Percentiles rank a stretch among this genome's conserved stretches.
phyloP scores from a whole-genome alignment of 2,797 vertebrate species.

The Galago senegalensis region DNA sequence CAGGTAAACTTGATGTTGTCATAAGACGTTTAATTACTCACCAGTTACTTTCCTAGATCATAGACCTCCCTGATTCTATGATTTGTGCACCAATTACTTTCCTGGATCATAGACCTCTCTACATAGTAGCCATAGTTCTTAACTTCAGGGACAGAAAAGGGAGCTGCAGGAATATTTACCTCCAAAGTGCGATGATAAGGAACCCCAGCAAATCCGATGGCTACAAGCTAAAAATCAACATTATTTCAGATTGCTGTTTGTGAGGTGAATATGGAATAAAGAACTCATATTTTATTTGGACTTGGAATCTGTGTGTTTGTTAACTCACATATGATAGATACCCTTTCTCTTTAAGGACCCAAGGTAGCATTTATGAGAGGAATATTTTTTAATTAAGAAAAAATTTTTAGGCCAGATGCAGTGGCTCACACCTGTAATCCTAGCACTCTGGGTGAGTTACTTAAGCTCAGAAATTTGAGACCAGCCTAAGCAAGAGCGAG shows the following conservation, averaged over 20 bases:
- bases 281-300: constrained; percentile 5
- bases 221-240: neutral
- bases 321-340: neutral
- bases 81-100: neutral
- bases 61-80: neutral
- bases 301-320: neutral
- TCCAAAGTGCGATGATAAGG: neutral
- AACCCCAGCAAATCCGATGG: neutral
- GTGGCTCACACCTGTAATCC: no score
- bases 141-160: neutral
- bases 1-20: neutral
- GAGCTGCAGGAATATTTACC: neutral
- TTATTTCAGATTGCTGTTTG: neutral
- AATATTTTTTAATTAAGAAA: neutral
- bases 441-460: no score
- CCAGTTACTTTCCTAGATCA: neutral
- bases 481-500: no score
- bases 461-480: no score
- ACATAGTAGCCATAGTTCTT: neutral
- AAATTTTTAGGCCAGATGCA: neutral
- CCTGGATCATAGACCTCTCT: neutral
- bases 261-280: constrained; percentile 66
- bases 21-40: neutral
- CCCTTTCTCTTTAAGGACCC: neutral
- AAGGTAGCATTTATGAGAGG: neutral